A percentile compares a stretch with the other conserved stretches of the same genome.
Evolutionary conservation across 2,888 invertebrate species (phyloP).

Genomic region (Trichopoda pennipes): DNA sequence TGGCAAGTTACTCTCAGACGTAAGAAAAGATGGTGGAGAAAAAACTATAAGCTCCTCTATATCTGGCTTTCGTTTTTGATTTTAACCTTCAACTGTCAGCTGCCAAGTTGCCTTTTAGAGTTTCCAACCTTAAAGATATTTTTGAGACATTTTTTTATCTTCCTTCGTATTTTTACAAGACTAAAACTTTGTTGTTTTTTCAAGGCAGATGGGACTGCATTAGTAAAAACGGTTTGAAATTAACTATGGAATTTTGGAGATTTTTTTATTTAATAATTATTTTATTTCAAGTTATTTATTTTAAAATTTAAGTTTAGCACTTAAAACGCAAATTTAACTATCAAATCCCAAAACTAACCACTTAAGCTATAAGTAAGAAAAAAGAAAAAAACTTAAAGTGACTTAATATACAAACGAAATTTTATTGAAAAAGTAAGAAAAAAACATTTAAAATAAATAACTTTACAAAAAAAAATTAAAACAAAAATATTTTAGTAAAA

Average conservation of each 20-base stretch:
- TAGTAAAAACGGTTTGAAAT: background rate
- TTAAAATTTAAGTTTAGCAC: background rate
- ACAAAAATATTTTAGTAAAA: slow-evolving; percentile 42
- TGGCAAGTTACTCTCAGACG: no score
- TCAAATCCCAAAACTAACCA: slow-evolving; percentile 16
- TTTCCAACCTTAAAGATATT: no score
- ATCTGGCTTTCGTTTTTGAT: no score
- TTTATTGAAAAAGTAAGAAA: slow-evolving; percentile 39
- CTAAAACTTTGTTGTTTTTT: no score
- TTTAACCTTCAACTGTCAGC: no score
- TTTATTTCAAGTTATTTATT: background rate
- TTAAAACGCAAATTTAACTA: background rate
- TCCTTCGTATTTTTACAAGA: no score
- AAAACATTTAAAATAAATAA: slow-evolving; percentile 35
- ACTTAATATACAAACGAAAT: slow-evolving; percentile 66
- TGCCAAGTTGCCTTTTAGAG: no score
- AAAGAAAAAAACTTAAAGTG: slow-evolving; percentile 54
- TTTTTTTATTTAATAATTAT: background rate
- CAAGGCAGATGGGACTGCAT: no score
- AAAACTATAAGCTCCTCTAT: no score
- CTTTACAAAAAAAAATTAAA: slow-evolving; percentile 44
- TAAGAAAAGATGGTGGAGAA: no score
- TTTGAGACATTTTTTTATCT: no score
- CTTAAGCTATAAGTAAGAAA: slow-evolving; percentile 19
- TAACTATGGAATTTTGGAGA: background rate